Evolutionary conservation across 2,797 vertebrate species (phyloP), one percentile per base, ranked within the genome.

Genomic region (Urosaurus nigricauda): DNA sequence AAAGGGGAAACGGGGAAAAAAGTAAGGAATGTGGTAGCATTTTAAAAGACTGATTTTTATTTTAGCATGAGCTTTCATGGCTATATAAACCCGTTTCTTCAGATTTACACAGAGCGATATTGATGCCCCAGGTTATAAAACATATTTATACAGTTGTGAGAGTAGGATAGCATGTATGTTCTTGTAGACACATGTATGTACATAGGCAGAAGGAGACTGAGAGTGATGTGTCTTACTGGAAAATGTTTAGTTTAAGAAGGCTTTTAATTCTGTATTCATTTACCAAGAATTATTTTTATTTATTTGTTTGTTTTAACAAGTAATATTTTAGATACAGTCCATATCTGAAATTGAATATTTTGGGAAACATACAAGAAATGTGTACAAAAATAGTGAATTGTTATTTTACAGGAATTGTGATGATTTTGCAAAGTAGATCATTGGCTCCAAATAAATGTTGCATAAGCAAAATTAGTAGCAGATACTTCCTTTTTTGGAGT

Each of bases 311-410:
- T 87, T 90, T 71, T 26, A 21, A 24, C 14, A 14, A 12, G 47
- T 24, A 65, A 24, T 32, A 3, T 53, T 37, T 1, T 12, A 60
- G 26, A 24, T 85, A 2, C 83, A 88, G 4, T 92, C 78, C 53
- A 0, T 24, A 0, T 12, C 1, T 81, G 77, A 70, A 16, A 56
- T 12, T 63, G 88, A 2, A 29, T 58, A 26, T 19, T 0, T 0
- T 5, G 1, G 16, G 35, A 86, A 35, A 14, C 53, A 89, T 91
- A 78, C 65, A 74, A 86, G 29, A 78, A 9, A 86, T 0, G 13
- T 90, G 0, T 40, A 40, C 0, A 1, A 83, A 79, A 80, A 87
- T 60, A 29, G 24, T 13, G 3, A 77, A 77, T 84, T 47, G 9
- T 87, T 32, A 14, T 11, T 87, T 79, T 53, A 70, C 4, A 32